These are phyloP conservation scores for Plagodis dolabraria DNA, from an alignment of 2,888 invertebrate genomes.

Conservation along the genomic window DNA sequence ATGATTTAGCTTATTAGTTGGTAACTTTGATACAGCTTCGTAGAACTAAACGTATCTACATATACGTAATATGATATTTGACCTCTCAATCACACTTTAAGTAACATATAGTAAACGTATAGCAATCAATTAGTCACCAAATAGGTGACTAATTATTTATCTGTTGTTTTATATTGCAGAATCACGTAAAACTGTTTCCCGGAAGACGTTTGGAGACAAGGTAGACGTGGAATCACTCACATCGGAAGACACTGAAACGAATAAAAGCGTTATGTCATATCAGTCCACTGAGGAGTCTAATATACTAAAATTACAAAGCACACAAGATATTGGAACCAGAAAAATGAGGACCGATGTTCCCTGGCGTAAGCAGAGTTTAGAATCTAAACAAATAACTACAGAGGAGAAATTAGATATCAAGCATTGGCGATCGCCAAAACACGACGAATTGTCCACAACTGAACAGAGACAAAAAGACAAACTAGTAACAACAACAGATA, in stretches of 20 bases:
- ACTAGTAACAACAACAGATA: slow-evolving; percentile 20
- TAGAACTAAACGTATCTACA: too few relatives aligned
- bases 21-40: too few relatives aligned
- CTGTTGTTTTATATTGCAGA: slow-evolving; percentile 56
- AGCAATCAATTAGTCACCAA: too few relatives aligned
- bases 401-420: slow-evolving; percentile 48
- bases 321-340: slow-evolving; percentile 61
- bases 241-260: slow-evolving; percentile 45
- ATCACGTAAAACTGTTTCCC: slow-evolving; percentile 52
- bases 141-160: too few relatives aligned
- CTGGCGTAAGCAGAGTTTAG: slow-evolving; percentile 61
- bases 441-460: slow-evolving; percentile 14
- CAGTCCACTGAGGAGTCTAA: slow-evolving; percentile 72
- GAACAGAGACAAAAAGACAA: slow-evolving; percentile 25
- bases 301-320: slow-evolving; percentile 63
- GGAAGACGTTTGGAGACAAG: slow-evolving; percentile 60
- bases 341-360: slow-evolving; percentile 56
- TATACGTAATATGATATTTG: too few relatives aligned
- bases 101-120: too few relatives aligned
- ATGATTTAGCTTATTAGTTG: too few relatives aligned
- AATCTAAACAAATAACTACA: slow-evolving; percentile 38
- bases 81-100: too few relatives aligned
- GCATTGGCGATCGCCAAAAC: slow-evolving; percentile 57
- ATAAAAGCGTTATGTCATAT: slow-evolving; percentile 51
- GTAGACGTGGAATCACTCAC: slow-evolving; percentile 47